Base-by-base conservation (phyloP, 2,888 invertebrate species). In the Argyresthia goedartella region DNA sequence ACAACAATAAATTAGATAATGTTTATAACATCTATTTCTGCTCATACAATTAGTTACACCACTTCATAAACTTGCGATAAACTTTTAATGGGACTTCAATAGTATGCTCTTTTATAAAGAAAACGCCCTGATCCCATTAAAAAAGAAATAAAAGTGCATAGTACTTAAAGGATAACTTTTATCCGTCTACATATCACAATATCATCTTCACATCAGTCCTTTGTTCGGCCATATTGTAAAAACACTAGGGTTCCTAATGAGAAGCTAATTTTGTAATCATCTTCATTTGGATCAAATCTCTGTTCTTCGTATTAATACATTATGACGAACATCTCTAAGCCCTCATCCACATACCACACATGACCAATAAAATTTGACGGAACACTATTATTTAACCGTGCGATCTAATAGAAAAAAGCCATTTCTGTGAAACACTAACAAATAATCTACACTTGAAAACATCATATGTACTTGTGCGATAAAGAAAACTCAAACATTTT, bases 101-200 rank as follows among this genome's bases (percentile, higher is more conserved):
- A 43, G 13, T 11, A 43, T 43, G 15, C 44, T 9, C 9, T 44
- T 44, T 14, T 15, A 44, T 44, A 10, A 14, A 8, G 8, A 43
- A 13, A 43, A 39, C 11, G 11, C 41, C 41, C 10, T 41, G 41
- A 10, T 41, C 11, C 41, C 11, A 6, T 7, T 41, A 13, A 6
- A 41, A 41, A 8, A 13, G 11, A 6, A 11, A 9, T 6, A 10
- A 41, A 41, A 41, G 4, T 4, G 11, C 11, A 4, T 13, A 44
- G 10, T 36, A 39, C 48, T 48, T 48, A 48, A 36, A 48, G 36
- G 36, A 48, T 48, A 48, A 48, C 14, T 59, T 59, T 67, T 60
- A 67, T 58, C 65, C 64, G 60, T 60, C 73, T 75, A 73, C 73
- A 69, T 81, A 82, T 81, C 81, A 81, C 81, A 82, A 33, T 71